A percentile compares a stretch with the other conserved stretches of the same genome.
These are phyloP conservation scores for Eupithecia insigniata DNA, from an alignment of 2,888 invertebrate genomes.

Conservation along the genomic window DNA sequence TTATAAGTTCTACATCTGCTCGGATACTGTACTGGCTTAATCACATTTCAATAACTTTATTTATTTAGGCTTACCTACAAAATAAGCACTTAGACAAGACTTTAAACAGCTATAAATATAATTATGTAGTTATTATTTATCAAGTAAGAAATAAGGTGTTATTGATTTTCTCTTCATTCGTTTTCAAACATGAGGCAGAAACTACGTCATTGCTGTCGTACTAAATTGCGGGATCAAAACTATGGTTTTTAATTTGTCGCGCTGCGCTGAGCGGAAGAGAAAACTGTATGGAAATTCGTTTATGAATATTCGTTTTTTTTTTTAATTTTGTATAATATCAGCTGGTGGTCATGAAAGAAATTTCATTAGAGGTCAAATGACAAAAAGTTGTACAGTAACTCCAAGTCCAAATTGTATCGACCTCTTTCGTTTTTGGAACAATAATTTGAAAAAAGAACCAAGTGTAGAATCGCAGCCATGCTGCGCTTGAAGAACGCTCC, in stretches of 20 bases:
- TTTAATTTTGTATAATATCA: background rate
- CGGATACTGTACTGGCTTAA: no score
- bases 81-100: no score
- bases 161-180: no score
- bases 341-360: background rate
- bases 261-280: background rate
- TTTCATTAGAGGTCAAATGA: background rate
- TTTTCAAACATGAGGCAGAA: background rate
- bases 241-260: background rate
- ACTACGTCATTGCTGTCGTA: background rate
- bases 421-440: background rate
- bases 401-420: background rate
- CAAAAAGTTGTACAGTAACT: background rate
- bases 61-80: no score
- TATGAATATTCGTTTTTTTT: background rate
- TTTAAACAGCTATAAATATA: no score
- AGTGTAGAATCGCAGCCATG: no score
- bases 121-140: no score
- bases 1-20: no score
- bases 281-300: background rate
- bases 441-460: background rate
- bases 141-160: no score
- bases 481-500: no score
- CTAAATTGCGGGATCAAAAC: background rate
- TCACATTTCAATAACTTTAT: no score